These are phyloP conservation scores for Dastarcus helophoroides DNA, from an alignment of 2,888 invertebrate genomes.

Conservation along the genomic window DNA sequence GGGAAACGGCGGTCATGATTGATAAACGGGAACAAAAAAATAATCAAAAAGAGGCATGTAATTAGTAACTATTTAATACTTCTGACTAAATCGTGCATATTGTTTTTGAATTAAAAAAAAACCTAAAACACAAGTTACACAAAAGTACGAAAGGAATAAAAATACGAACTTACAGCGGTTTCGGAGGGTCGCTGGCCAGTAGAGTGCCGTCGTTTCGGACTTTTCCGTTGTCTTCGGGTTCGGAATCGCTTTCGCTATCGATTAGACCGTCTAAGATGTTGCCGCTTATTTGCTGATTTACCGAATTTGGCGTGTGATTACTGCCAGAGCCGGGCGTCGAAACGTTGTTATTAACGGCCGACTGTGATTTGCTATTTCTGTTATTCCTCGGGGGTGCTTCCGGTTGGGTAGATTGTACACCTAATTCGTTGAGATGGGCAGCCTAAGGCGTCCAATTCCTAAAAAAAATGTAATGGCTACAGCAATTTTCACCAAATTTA, in stretches of 20 bases:
- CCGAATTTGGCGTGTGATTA: constrained; percentile 25
- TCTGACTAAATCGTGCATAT: too few relatives aligned
- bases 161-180: constrained; percentile 72
- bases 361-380: constrained; percentile 30
- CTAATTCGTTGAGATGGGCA: constrained; percentile 90
- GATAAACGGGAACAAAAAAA: constrained; percentile 15
- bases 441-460: constrained; percentile 97
- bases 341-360: constrained; percentile 28
- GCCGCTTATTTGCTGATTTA: constrained; percentile 29
- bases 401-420: constrained; percentile 54
- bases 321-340: constrained; percentile 28
- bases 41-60: constrained; percentile 8
- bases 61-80: not conserved
- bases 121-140: not conserved
- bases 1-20: constrained; percentile 7
- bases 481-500: not conserved
- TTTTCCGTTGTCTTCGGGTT: constrained; percentile 70
- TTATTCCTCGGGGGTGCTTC: constrained; percentile 60
- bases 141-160: constrained; percentile 2
- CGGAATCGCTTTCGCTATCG: constrained; percentile 70
- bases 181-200: constrained; percentile 90
- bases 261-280: constrained; percentile 55
- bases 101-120: too few relatives aligned
- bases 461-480: constrained; percentile 21
- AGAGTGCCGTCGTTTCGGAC: constrained; percentile 87